Evolutionary conservation across 2,113 vertebrate species (phyloP).

Genomic region (Chloropsis cyanopogon): DNA sequence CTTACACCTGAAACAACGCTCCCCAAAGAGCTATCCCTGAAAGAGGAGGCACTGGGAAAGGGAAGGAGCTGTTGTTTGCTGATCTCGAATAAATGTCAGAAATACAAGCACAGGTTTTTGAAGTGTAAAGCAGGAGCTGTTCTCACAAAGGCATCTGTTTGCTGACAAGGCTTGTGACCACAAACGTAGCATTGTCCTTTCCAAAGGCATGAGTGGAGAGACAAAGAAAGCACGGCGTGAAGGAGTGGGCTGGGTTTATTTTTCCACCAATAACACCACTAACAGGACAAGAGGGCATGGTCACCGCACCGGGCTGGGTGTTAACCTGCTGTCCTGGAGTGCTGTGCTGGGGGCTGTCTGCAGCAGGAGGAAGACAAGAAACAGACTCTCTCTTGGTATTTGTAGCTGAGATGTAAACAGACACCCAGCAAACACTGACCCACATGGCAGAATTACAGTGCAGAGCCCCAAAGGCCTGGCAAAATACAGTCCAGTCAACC

Average conservation of each 20-base stretch:
- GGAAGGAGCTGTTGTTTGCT: background rate
- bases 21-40: accelerated
- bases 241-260: background rate
- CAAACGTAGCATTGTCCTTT: background rate
- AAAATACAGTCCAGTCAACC: background rate
- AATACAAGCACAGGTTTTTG: background rate
- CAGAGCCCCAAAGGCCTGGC: background rate
- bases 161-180: slow-evolving; percentile 32
- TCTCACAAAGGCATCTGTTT: slow-evolving; percentile 44
- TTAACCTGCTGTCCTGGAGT: background rate
- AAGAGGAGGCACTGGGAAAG: background rate
- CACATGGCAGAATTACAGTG: background rate
- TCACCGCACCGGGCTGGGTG: background rate
- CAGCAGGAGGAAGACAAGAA: background rate
- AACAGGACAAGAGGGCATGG: background rate
- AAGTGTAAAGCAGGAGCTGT: background rate
- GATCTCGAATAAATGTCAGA: slow-evolving; percentile 5
- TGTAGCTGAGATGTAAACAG: background rate
- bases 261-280: background rate
- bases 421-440: background rate
- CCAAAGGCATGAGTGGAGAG: background rate
- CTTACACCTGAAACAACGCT: background rate
- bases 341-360: background rate
- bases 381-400: background rate
- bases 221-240: background rate